A percentile compares a stretch with the other conserved stretches of the same genome.
Evolutionary conservation across 2,113 vertebrate species (phyloP).

Genomic region (Nestor notabilis): DNA sequence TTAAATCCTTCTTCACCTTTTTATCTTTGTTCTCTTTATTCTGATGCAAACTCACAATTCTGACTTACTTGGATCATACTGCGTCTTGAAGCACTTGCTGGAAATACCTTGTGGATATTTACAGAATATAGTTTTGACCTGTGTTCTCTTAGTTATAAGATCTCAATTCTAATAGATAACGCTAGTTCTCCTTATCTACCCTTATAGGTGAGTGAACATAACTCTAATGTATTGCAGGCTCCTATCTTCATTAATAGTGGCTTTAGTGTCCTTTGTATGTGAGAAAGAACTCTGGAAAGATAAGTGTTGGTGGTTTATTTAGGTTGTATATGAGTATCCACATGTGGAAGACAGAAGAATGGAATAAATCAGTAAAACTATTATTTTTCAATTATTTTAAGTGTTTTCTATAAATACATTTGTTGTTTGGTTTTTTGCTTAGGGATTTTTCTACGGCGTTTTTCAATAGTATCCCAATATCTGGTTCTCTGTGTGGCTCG

Average conservation of each 20-base stretch:
- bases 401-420: neutral
- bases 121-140: neutral
- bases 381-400: neutral
- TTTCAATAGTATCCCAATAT: slow-evolving; percentile 96
- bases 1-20: neutral
- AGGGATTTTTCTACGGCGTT: slow-evolving; percentile 98
- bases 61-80: neutral
- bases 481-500: slow-evolving; percentile 85
- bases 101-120: neutral
- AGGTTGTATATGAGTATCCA: neutral
- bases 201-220: neutral
- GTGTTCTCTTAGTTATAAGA: neutral
- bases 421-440: slow-evolving; percentile 11
- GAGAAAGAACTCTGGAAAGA: neutral
- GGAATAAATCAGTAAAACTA: neutral
- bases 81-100: neutral
- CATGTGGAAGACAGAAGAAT: neutral
- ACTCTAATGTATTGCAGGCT: neutral
- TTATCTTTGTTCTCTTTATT: neutral
- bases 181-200: neutral
- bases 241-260: neutral
- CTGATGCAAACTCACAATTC: neutral
- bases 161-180: neutral
- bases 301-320: neutral
- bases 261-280: neutral